These are phyloP conservation scores for Microtus oregoni DNA, from an alignment of 2,113 vertebrate genomes.

Conservation along the genomic window DNA sequence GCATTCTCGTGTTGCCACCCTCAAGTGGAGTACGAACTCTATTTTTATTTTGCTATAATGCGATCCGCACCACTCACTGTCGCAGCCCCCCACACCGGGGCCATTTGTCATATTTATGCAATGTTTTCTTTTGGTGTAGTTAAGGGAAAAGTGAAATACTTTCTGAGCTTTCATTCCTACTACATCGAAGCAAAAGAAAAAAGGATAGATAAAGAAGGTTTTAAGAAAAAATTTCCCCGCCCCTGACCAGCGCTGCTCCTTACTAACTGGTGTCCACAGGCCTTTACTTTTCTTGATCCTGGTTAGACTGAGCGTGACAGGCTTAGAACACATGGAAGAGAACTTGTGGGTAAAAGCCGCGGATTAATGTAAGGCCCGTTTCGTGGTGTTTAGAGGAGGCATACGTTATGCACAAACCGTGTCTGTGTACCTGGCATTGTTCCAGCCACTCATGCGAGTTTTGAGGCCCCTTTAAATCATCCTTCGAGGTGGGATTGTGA, in stretches of 20 bases:
- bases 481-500: background rate
- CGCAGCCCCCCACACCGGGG: background rate
- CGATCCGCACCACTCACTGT: background rate
- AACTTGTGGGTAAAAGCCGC: background rate
- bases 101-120: constrained; percentile 6
- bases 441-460: background rate
- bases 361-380: background rate
- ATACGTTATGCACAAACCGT: background rate
- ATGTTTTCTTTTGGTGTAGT: constrained; percentile 11
- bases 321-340: background rate
- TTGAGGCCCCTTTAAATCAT: background rate
- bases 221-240: background rate
- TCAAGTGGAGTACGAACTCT: background rate
- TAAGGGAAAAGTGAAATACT: background rate
- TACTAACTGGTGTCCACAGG: background rate
- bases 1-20: background rate
- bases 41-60: background rate
- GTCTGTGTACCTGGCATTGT: background rate
- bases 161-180: background rate
- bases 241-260: background rate
- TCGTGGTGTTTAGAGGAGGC: background rate
- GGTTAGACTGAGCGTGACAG: background rate
- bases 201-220: background rate
- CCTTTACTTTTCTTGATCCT: constrained; percentile 25
- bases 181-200: background rate